Evolutionary conservation across 2,888 invertebrate species (phyloP), one percentile per base, ranked within the genome.

Genomic region (Rotaria macrura): DNA sequence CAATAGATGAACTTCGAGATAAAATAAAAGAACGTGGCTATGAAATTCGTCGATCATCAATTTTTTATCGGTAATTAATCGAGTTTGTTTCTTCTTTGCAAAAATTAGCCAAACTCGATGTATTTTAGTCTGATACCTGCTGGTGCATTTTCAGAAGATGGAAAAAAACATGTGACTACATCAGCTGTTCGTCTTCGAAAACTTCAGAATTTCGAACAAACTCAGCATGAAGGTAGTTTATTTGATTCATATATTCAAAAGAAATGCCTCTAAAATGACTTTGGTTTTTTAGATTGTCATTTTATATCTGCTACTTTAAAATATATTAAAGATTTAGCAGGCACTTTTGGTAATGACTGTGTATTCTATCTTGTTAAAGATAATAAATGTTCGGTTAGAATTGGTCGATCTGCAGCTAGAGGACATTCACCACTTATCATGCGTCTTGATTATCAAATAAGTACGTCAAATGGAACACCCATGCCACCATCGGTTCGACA

Each of bases 381-480:
- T 79, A 43, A 79, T n/a, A 79, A 79, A 79, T 23, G 25, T 38
- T 43, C 40, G 10, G 14, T 79, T 12, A 23, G 43, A 40, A 79
- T 79, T n/a, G 79, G 79, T 43, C 43, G 40, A 79, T n/a, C 79
- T 10, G 79, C 79, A 43, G 79, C 79, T n/a, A 79, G n/a, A 79
- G 43, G 40, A n/a, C 25, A 43, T n/a, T 23, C 79, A n/a, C 40
- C 79, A 43, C 23, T 79, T 23, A 43, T 79, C 3, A n/a, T 79
- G 43, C 79, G n/a, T 43, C 14, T 79, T 9, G 79, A 79, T 79
- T 79, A 79, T 43, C 43, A 87, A 34, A 86, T 88, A 20, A n/a
- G 88, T 89, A 7, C 87, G 89, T 20, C 89, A 89, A 25, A 87
- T 87, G 54, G 57, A 87, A 14, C 89, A 89, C 86, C 89, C 89